Evolutionary conservation across 2,888 invertebrate species (phyloP), one percentile per base, ranked within the genome.

Genomic region (Alloscopus bannaensis): DNA sequence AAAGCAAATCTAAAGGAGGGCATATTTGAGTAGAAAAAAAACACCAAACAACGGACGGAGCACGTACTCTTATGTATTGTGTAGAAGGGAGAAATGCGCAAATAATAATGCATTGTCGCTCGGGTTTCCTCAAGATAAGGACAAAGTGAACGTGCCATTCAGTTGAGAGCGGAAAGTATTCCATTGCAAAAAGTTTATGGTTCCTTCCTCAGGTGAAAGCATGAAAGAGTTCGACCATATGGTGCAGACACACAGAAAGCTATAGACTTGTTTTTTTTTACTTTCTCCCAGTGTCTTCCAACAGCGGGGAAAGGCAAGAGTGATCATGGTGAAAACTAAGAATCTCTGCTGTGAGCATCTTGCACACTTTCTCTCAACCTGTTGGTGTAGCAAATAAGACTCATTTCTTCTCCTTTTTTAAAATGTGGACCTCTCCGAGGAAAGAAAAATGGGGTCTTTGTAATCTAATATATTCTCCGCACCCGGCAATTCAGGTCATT

Each of bases 351-450:
- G 52, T 22, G 24, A 52, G 16, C 8, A 8, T 8, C 52, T 6
- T 22, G 47, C 47, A n/a, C 20, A 52, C 52, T 11, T 22, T 8
- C 36, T 36, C 16, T 24, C 31, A 60, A 60, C 60, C 60, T 60
- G 60, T 60, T 60, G 60, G 36, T n/a, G n/a, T 52, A 52, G 52
- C 24, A 47, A 47, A 47, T 6, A 47, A 20, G 52, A n/a, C n/a
- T 22, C 24, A 6, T 22, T 52, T 22, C 20, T 22, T 52, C 22
- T 52, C 18, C 24, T 22, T 24, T 24, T 52, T 52, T n/a, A 52
- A 52, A 52, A 22, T 52, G 52, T 24, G 24, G n/a, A 45, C 24
- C 24, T 20, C 47, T 22, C 11, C 22, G 24, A 52, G 11, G 52
- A 22, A 3, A n/a, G n/a, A n/a, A n/a, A n/a, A n/a, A n/a, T n/a